Percentiles rank a stretch among this genome's conserved stretches.
Evolutionary conservation across 2,113 vertebrate genomes (phyloP).

Genomic region (Brachyhypopomus gauderio): DNA sequence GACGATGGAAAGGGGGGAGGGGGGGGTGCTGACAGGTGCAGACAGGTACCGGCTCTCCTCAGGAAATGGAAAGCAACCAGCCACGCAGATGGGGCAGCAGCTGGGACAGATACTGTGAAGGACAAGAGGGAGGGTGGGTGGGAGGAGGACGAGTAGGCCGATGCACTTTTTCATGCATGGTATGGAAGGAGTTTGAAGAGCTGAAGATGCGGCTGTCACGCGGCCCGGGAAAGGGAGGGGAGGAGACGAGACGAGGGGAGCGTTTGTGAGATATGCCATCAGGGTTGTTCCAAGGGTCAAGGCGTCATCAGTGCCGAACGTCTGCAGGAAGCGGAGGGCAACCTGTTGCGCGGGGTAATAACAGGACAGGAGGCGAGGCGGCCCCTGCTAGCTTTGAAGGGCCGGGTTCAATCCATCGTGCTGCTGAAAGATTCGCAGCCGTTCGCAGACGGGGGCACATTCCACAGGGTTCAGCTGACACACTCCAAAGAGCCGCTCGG

Average conservation of each 20-base stretch:
- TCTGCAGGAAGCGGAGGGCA: slow-evolving; percentile 32
- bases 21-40: slow-evolving; percentile 60
- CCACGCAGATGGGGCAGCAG: slow-evolving; percentile 73
- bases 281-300: slow-evolving; percentile 4
- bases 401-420: slow-evolving; percentile 59
- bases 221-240: slow-evolving; percentile 4
- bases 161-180: background rate
- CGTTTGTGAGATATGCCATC: slow-evolving; percentile 22
- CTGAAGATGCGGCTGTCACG: background rate
- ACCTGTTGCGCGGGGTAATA: slow-evolving; percentile 22
- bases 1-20: slow-evolving; percentile 42
- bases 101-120: slow-evolving; percentile 61
- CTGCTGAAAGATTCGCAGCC: slow-evolving; percentile 67
- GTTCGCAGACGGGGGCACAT: slow-evolving; percentile 50
- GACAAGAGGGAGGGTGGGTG: slow-evolving; percentile 45
- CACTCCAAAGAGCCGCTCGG: background rate
- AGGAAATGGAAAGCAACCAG: slow-evolving; percentile 52
- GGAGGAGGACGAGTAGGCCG: background rate
- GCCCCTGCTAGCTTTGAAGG: slow-evolving; percentile 67
- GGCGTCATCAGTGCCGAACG: slow-evolving; percentile 2
- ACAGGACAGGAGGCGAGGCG: slow-evolving; percentile 33
- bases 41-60: slow-evolving; percentile 58
- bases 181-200: background rate
- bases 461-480: slow-evolving; percentile 49
- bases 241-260: background rate